Base-by-base conservation (phyloP, 1,140 invertebrate genomes). In the Psilanteris sp. region DNA sequence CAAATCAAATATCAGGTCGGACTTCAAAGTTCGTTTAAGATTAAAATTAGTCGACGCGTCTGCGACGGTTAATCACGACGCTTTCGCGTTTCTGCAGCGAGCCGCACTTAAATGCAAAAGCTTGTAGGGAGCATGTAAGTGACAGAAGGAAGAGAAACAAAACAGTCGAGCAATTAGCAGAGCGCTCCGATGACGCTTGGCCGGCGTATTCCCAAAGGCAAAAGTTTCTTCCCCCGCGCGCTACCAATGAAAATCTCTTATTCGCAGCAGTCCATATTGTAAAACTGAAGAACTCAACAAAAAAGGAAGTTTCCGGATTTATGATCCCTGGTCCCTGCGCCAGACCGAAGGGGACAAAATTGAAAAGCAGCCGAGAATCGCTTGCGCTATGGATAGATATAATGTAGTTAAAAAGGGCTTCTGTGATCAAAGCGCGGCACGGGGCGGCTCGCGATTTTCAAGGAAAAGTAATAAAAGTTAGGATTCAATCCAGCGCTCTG, bases 51-150 rank as follows among this genome's bases (percentile, higher is more conserved):
- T n/a, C n/a, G n/a, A n/a, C n/a, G n/a, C n/a, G n/a, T n/a, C n/a
- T n/a, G n/a, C n/a, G n/a, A 4, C 27, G n/a, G 1, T 46, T 15
- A 4, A 10, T 27, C 20, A 15, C 5, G 10, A 20, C 10, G n/a
- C n/a, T 43, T 61, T 48, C 16, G 8, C 7, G 18, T 18, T 20
- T 20, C n/a, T 26, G 18, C 13, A 14, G 11, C 8, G 4, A 27
- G 24, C 10, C 8, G 79, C 75, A 81, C 82, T 79, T 88, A 88
- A 87, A 88, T 85, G 86, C 85, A 88, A 87, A 88, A 86, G 84
- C 85, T 84, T 87, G 85, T 86, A 85, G 83, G 81, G 81, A 79
- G 62, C 74, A 67, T 76, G 78, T 77, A 73, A 77, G 77, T 77
- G 72, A 29, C 78, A 81, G 50, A 32, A 39, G 68, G 68, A 79